Percentiles rank a stretch among this genome's conserved stretches.
phyloP scores from a whole-genome alignment of 2,888 invertebrate genomes.

The Yponomeuta sedellus region DNA sequence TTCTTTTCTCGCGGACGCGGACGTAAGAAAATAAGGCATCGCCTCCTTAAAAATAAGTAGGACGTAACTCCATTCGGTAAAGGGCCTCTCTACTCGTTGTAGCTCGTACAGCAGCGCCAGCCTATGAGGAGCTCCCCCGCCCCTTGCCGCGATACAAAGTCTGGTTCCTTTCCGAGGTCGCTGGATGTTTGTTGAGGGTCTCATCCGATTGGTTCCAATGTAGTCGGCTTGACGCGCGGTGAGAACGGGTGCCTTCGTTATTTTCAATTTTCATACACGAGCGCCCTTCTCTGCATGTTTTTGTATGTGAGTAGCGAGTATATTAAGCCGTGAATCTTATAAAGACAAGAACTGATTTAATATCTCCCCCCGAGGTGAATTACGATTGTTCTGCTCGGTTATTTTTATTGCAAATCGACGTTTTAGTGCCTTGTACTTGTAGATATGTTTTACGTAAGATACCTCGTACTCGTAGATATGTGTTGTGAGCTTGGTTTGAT shows the following conservation, averaged over 20 bases:
- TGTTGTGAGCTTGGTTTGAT: too few relatives aligned
- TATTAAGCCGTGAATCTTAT: constrained; percentile 72
- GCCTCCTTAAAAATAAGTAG: constrained; percentile 72
- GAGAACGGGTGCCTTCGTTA: constrained; percentile 72
- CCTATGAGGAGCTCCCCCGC: constrained; percentile 47
- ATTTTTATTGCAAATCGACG: constrained; percentile 1
- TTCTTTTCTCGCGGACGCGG: constrained; percentile 44
- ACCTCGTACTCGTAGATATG: too few relatives aligned
- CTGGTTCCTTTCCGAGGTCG: constrained; percentile 45
- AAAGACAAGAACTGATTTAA: constrained; percentile 63
- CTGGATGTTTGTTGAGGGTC: constrained; percentile 50
- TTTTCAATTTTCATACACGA: constrained; percentile 75
- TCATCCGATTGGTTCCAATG: constrained; percentile 52
- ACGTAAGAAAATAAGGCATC: constrained; percentile 66
- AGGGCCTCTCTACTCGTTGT: constrained; percentile 64
- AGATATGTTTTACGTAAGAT: too few relatives aligned
- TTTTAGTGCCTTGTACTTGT: neutral
- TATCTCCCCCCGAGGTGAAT: constrained; percentile 29
- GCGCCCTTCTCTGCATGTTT: constrained; percentile 62
- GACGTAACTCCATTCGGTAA: constrained; percentile 73
- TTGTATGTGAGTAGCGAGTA: constrained; percentile 60
- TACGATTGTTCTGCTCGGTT: constrained; percentile 22
- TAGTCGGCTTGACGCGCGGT: constrained; percentile 66
- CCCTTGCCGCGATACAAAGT: constrained; percentile 48
- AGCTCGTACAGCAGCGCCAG: constrained; percentile 58